phyloP scores from a whole-genome alignment of 2,888 invertebrate genomes.

The Dynastes tityus region DNA sequence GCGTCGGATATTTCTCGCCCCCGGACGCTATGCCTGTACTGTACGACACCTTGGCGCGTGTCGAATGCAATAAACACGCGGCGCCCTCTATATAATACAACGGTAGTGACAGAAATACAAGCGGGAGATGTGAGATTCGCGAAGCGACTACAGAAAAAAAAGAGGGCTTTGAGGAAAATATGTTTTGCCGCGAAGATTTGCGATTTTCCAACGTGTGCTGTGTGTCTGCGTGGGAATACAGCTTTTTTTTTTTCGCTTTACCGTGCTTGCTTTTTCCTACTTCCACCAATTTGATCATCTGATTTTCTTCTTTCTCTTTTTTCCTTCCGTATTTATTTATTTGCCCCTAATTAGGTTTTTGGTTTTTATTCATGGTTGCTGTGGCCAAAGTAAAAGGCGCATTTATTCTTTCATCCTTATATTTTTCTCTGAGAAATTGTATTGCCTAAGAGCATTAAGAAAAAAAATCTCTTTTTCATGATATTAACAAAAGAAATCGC shows the following conservation, averaged over 20 bases:
- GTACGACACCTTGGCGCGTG: conserved; percentile 19
- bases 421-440: too few species aligned
- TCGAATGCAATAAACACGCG: conserved; percentile 3
- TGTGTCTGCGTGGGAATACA: not conserved
- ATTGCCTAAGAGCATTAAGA: too few species aligned
- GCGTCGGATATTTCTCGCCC: not conserved
- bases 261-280: not conserved
- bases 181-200: conserved; percentile 1
- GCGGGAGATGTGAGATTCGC: too few species aligned
- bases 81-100: not conserved
- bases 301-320: not conserved
- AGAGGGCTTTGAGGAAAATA: not conserved
- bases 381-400: too few species aligned
- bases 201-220: not conserved
- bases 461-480: too few species aligned
- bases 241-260: not conserved
- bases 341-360: conserved; percentile 1
- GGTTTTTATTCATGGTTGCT: not conserved
- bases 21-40: not conserved
- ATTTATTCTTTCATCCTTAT: too few species aligned
- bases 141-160: not conserved
- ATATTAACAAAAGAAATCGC: too few species aligned
- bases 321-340: conserved; percentile 6
- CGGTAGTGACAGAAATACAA: too few species aligned
- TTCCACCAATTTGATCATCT: not conserved